phyloP scores from a whole-genome alignment of 2,797 vertebrate genomes.

The Artibeus lituratus region DNA sequence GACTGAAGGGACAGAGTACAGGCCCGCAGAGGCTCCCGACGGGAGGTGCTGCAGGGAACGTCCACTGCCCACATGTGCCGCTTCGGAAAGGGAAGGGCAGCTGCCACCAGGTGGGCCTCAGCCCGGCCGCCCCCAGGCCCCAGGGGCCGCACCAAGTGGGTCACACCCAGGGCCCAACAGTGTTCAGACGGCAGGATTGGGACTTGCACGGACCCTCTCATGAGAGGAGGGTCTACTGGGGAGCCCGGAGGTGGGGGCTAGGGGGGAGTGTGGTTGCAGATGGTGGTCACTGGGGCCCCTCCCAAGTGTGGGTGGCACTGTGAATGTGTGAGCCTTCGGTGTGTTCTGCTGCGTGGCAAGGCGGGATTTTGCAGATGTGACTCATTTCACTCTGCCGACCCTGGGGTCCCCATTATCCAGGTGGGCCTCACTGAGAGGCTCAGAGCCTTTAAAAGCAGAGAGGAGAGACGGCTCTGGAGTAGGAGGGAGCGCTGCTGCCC shows the following conservation, averaged over 20 bases:
- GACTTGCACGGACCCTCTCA: not conserved
- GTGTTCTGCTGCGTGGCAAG: not conserved
- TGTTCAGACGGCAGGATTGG: not conserved
- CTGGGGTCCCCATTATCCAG: not conserved
- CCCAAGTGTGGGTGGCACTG: not conserved
- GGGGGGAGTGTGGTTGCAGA: fast-evolving
- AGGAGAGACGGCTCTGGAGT: not conserved
- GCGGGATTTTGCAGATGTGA: not conserved
- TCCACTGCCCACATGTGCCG: too few relatives aligned
- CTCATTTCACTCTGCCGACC: not conserved
- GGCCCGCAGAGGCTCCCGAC: not conserved
- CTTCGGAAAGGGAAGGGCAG: not conserved
- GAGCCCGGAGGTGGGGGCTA: too few relatives aligned
- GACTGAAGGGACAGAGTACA: not conserved
- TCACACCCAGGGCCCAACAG: too few relatives aligned
- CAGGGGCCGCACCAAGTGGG: not conserved
- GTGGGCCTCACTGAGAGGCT: not conserved
- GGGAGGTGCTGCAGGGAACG: not conserved
- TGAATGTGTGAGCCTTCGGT: not conserved
- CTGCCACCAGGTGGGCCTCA: not conserved
- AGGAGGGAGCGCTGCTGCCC: not conserved
- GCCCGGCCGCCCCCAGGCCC: not conserved
- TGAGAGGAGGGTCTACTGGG: not conserved
- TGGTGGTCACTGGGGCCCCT: not conserved
- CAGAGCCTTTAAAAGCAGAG: not conserved